A percentile compares a stretch with the other conserved stretches of the same genome.
Evolutionary conservation across 2,113 vertebrate genomes (phyloP).

Genomic region (Tetrao urogallus): DNA sequence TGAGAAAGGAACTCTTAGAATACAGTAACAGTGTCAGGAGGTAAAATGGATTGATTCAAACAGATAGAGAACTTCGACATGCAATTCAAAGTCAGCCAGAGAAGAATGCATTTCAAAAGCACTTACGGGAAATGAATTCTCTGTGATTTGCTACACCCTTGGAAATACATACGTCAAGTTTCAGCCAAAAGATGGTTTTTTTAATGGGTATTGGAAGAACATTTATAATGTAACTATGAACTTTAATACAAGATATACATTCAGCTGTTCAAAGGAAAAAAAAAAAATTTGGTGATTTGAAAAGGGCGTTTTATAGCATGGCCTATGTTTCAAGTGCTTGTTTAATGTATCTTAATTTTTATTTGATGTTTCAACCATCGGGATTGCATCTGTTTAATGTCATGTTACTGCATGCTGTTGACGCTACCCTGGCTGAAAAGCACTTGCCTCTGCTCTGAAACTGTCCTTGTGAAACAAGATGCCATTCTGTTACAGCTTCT

Average conservation of each 20-base stretch:
- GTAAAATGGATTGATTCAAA: neutral
- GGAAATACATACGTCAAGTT: neutral
- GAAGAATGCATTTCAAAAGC: conserved; percentile 1
- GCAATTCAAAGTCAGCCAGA: neutral
- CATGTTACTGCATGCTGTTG: conserved; percentile 56
- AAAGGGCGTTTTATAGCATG: conserved; percentile 69
- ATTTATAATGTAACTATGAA: neutral
- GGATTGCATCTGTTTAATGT: conserved; percentile 40
- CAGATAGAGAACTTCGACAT: neutral
- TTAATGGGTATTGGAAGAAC: neutral
- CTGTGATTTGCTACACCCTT: neutral
- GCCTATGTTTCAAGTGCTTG: conserved; percentile 31
- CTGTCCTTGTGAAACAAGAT: conserved; percentile 41
- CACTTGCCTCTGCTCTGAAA: conserved; percentile 51
- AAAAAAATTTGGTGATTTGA: neutral
- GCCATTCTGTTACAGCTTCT: conserved; percentile 60
- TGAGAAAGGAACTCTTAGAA: conserved; percentile 2
- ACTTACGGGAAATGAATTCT: neutral
- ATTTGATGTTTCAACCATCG: conserved; percentile 44
- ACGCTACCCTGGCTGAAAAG: conserved; percentile 43
- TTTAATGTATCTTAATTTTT: conserved; percentile 31
- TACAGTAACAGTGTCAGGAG: neutral
- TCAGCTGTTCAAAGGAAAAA: neutral
- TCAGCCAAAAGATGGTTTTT: neutral
- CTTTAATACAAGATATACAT: neutral